A percentile compares a stretch with the other conserved stretches of the same genome.
Conservation (phyloP, 2,113 vertebrate genomes). For the Nannobrachium achirus region DNA sequence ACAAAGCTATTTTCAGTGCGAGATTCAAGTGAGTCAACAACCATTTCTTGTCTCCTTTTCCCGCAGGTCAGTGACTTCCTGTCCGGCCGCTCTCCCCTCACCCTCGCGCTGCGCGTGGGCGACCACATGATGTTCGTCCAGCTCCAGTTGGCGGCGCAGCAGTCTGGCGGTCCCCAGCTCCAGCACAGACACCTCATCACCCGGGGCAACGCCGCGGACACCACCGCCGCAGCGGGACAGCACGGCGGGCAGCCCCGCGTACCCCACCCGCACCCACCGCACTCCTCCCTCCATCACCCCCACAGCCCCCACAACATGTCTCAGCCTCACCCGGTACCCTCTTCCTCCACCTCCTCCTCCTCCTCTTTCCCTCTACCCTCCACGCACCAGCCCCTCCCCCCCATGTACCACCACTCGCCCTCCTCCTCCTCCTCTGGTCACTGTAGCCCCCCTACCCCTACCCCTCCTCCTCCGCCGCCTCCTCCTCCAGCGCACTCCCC, state of each 20-base stretch:
- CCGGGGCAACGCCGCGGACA: slow-evolving; percentile 71
- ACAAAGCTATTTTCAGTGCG: neutral
- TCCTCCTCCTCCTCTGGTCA: slow-evolving; percentile 67
- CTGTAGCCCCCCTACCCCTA: slow-evolving; percentile 81
- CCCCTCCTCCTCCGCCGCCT: slow-evolving; percentile 52
- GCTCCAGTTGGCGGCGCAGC: slow-evolving; percentile 95
- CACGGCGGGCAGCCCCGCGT: slow-evolving; percentile 46
- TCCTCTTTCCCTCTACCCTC: slow-evolving; percentile 63
- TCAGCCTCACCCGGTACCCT: slow-evolving; percentile 55
- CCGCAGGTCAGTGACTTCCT: slow-evolving; percentile 96
- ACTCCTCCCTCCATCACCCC: slow-evolving; percentile 47
- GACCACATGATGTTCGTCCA: slow-evolving; percentile 99
- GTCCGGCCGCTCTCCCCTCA: slow-evolving; percentile 95
- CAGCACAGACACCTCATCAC: slow-evolving; percentile 89
- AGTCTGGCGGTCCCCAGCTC: slow-evolving; percentile 85
- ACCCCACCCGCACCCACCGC: slow-evolving; percentile 57
- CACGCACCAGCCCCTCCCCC: slow-evolving; percentile 61
- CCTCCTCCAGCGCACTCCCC: slow-evolving; percentile 67
- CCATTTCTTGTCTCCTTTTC: slow-evolving; percentile 34
- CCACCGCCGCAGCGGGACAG: slow-evolving; percentile 45
- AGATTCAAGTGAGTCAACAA: neutral
- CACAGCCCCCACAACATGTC: slow-evolving; percentile 65
- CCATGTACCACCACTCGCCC: slow-evolving; percentile 73
- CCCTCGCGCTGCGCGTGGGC: slow-evolving; percentile 93
- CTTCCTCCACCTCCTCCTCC: slow-evolving; percentile 58